Evolutionary conservation across 2,797 vertebrate genomes (phyloP), one percentile per base, ranked within the genome.

Genomic region (Brotula barbata): DNA sequence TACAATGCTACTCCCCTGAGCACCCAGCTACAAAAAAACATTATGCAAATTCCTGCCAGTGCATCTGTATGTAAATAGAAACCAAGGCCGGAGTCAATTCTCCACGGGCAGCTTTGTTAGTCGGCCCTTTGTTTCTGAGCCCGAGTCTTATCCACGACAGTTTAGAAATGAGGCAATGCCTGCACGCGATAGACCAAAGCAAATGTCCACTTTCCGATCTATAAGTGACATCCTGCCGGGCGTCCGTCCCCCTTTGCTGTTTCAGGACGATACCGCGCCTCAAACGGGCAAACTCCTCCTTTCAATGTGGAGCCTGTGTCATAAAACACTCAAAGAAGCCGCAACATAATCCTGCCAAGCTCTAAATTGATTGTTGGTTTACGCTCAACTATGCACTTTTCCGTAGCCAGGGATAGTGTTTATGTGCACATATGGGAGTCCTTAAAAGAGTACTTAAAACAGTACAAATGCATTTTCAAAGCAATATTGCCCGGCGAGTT

Each of bases 31-130:
- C 94, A 86, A 89, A 89, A 83, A 90, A 98, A 95, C 93, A 94
- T 96, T 98, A 99, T 98, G 96, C 95, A 95, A 98, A 99, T 97
- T 90, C 82, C 81, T 85, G 80, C 90, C 90, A 92, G 92, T 92
- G 84, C 93, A 94, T 94, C 92, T 93, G 93, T 96, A 97, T 96
- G 95, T 97, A 98, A 98, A 98, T 95, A 98, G 94, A 89, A 87
- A 91, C 90, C 93, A 92, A 94, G 93, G 92, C 91, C 90, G 89
- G 90, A 93, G 92, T 92, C 91, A 92, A 88, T 81, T 89, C 92
- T 89, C 91, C 74, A 86, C 89, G 93, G 94, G 92, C 94, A 93
- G 93, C 90, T 88, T 86, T 92, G 89, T 92, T 90, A 91, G 90
- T 78, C 51, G 82, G 80, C 73, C 80, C 87, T 92, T 93, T 92